These are phyloP conservation scores for Tenthredo scrophulariae DNA, from an alignment of 2,888 invertebrate genomes.

Conservation along the genomic window DNA sequence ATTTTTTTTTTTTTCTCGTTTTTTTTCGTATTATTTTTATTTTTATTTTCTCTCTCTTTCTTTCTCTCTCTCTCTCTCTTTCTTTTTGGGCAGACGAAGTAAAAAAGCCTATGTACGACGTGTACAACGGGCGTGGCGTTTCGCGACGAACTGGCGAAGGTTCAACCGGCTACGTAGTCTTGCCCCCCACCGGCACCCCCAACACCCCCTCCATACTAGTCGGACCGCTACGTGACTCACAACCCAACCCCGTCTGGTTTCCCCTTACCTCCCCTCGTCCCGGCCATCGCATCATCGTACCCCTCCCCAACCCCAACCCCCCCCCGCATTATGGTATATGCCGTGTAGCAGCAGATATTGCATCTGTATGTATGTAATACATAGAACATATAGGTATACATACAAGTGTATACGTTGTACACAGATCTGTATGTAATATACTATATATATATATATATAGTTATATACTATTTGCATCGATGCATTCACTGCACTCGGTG, in stretches of 20 bases:
- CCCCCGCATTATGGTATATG: neutral
- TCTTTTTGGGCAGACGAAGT: neutral
- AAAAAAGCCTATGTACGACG: constrained; percentile 16
- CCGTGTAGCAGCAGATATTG: constrained; percentile 8
- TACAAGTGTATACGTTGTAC: neutral
- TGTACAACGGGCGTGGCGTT: constrained; percentile 75
- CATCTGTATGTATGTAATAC: neutral
- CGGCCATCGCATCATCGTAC: constrained; percentile 51
- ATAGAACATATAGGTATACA: neutral
- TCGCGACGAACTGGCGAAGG: constrained; percentile 76
- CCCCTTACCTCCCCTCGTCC: constrained; percentile 30
- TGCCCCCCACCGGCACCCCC: constrained; percentile 62
- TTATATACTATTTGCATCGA: neutral
- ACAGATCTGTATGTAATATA: neutral
- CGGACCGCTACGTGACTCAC: constrained; percentile 69
- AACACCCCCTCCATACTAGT: constrained; percentile 70
- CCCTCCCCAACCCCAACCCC: constrained; percentile 22
- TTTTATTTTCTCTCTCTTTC: neutral
- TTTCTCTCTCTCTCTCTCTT: neutral
- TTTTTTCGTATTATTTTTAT: neutral
- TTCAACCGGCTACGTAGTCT: constrained; percentile 52
- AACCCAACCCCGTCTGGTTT: constrained; percentile 67
- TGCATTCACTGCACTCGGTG: neutral
- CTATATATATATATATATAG: neutral
- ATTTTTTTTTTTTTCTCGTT: neutral